phyloP scores from a whole-genome alignment of 2,888 invertebrate genomes.

The Coelopa pilipes region DNA sequence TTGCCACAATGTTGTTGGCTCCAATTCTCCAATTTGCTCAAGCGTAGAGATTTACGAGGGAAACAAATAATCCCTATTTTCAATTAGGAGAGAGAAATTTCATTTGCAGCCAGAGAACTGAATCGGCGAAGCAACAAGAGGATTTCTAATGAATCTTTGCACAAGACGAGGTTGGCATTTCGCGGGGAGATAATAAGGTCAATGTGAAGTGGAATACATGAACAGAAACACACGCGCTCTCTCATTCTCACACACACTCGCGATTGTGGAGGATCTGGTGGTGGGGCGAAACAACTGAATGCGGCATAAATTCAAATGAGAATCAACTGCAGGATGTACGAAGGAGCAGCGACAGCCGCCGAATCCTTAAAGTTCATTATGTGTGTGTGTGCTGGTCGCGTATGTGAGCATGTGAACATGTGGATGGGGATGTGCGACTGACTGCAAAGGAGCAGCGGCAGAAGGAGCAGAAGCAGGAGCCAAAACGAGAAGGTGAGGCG shows the following conservation, averaged over 20 bases:
- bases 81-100: neutral
- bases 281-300: conserved; percentile 18
- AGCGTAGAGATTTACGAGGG: too few relatives aligned
- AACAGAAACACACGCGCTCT: neutral
- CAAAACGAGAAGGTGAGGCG: too few relatives aligned
- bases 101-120: conserved; percentile 17
- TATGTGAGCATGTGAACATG: neutral
- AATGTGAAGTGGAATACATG: conserved; percentile 17
- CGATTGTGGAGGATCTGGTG: neutral
- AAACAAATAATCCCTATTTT: too few relatives aligned
- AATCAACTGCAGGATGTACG: conserved; percentile 17
- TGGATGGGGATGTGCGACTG: neutral
- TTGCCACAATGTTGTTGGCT: too few relatives aligned
- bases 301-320: conserved; percentile 23
- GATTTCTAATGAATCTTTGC: neutral
- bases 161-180: neutral
- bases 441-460: neutral
- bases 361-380: conserved; percentile 25
- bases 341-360: conserved; percentile 3
- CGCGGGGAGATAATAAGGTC: conserved; percentile 29
- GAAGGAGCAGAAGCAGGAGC: too few relatives aligned
- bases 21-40: too few relatives aligned
- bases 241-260: neutral
- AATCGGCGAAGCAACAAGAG: conserved; percentile 17
- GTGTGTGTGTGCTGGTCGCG: neutral